These are phyloP conservation scores for Scaptomyza graminum DNA, from an alignment of 1,140 invertebrate species.

Conservation along the genomic window DNA sequence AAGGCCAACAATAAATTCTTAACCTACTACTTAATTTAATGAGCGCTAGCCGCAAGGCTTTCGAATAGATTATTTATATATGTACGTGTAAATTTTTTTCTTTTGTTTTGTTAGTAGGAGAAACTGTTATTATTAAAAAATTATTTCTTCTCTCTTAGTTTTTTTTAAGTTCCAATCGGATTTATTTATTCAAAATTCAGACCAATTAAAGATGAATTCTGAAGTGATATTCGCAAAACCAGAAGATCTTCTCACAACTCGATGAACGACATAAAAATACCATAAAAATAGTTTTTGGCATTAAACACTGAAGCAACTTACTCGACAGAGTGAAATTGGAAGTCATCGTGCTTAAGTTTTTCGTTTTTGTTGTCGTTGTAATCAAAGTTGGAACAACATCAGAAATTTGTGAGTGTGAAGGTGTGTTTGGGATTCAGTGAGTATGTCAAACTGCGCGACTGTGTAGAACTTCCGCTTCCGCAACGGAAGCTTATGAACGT, in stretches of 20 bases:
- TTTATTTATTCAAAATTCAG: too few relatives aligned
- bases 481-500: constrained; percentile 68
- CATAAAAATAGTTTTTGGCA: constrained; percentile 46
- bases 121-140: too few relatives aligned
- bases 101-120: too few relatives aligned
- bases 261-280: constrained; percentile 7
- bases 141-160: too few relatives aligned
- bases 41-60: too few relatives aligned
- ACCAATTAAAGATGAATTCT: too few relatives aligned
- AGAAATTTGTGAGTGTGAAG: constrained; percentile 21
- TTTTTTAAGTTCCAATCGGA: too few relatives aligned
- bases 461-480: constrained; percentile 67
- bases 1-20: too few relatives aligned
- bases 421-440: constrained; percentile 48
- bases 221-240: too few relatives aligned
- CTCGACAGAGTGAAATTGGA: constrained; percentile 34
- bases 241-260: background rate
- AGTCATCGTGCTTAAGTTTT: constrained; percentile 27
- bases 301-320: constrained; percentile 47
- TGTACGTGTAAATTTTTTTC: too few relatives aligned
- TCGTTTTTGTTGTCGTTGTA: constrained; percentile 32
- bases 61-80: too few relatives aligned
- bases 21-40: too few relatives aligned
- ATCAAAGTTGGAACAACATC: constrained; percentile 26
- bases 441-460: constrained; percentile 67